phyloP scores from a whole-genome alignment of 2,888 invertebrate genomes.

The Dryocosmus kuriphilus region DNA sequence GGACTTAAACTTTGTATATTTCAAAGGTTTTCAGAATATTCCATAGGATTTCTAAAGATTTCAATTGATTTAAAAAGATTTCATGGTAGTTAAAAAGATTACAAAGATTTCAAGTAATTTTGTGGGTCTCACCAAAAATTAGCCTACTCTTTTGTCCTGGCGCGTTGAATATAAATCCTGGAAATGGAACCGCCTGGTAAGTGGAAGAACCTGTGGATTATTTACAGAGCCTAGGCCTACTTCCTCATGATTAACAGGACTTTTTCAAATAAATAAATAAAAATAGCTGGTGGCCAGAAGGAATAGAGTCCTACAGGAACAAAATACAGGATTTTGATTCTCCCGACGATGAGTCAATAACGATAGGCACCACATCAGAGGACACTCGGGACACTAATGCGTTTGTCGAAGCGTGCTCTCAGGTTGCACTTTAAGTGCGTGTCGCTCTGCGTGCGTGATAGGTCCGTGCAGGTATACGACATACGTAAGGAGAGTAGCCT shows the following conservation, averaged over 20 bases:
- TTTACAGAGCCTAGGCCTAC: not conserved
- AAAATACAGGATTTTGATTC: conserved; percentile 26
- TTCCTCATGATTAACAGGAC: not conserved
- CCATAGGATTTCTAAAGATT: too few relatives aligned
- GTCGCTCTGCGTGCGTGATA: conserved; percentile 38
- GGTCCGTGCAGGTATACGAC: conserved; percentile 37
- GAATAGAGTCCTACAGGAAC: not conserved
- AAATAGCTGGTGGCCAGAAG: not conserved
- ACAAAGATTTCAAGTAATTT: too few relatives aligned
- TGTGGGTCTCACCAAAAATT: too few relatives aligned
- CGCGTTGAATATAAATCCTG: not conserved
- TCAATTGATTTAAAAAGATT: too few relatives aligned
- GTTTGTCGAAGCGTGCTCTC: conserved; percentile 46
- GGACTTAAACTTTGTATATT: too few relatives aligned
- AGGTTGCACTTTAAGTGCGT: conserved; percentile 46
- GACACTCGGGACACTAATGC: conserved; percentile 48
- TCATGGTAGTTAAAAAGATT: too few relatives aligned
- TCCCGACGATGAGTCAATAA: conserved; percentile 40
- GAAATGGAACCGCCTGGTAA: not conserved
- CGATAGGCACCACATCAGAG: conserved; percentile 45
- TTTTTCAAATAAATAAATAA: not conserved
- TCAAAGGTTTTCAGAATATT: too few relatives aligned
- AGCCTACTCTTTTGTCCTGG: not conserved
- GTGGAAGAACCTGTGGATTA: not conserved
- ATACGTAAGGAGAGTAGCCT: conserved; percentile 31